These are phyloP conservation scores for Enteromius afrohamiltoni DNA, from an alignment of 2,797 vertebrate genomes.

Conservation along the genomic window DNA sequence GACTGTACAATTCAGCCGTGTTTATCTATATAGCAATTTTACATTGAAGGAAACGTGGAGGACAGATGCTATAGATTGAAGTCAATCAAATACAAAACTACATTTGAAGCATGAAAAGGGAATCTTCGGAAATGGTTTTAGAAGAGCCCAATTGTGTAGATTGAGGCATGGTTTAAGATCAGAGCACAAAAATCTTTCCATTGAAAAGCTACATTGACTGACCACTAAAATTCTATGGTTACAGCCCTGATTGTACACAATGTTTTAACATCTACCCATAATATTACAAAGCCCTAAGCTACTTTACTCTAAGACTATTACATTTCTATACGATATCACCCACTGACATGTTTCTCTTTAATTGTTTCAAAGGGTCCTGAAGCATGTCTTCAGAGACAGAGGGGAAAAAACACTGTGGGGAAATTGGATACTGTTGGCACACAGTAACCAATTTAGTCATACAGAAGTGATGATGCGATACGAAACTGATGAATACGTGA, in stretches of 20 bases:
- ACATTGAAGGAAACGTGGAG: conserved; percentile 17
- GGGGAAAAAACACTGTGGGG: not conserved
- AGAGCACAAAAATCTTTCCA: not conserved
- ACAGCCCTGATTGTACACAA: not conserved
- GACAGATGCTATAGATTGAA: conserved; percentile 24
- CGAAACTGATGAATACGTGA: not conserved
- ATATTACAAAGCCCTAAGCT: not conserved
- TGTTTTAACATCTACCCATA: not conserved
- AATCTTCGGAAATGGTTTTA: not conserved
- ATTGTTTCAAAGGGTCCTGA: conserved; percentile 1
- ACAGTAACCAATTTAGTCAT: conserved; percentile 3
- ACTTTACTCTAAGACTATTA: not conserved
- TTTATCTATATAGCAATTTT: conserved; percentile 1
- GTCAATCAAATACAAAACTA: conserved; percentile 22
- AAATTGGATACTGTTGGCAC: conserved; percentile 6
- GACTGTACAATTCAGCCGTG: conserved; percentile 23
- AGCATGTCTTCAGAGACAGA: not conserved
- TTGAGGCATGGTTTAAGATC: not conserved
- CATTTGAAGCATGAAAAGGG: conserved; percentile 17
- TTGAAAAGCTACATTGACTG: not conserved
- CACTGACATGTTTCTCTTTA: not conserved
- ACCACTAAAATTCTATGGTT: not conserved
- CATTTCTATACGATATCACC: not conserved
- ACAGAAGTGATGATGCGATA: conserved; percentile 1
- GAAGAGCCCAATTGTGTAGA: not conserved